Conservation (phyloP, 2,797 vertebrate species). For the Cottoperca gobio region DNA sequence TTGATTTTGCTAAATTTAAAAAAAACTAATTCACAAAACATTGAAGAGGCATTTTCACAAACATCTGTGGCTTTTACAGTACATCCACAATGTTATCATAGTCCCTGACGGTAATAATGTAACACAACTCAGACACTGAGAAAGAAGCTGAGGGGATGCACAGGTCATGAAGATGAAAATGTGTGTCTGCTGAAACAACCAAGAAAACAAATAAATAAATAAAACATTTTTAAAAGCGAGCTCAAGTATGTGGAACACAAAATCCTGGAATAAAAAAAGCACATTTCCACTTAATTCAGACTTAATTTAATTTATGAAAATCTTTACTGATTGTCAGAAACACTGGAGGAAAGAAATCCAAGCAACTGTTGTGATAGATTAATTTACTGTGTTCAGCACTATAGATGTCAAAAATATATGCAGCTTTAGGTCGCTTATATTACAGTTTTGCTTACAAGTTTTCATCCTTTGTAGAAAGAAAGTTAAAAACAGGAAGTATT, state of each 20-base stretch:
- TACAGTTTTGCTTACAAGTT: conserved; percentile 17
- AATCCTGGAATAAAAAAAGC: conserved; percentile 21
- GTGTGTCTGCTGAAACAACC: conserved; percentile 10
- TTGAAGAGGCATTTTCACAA: conserved; percentile 64
- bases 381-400: conserved; percentile 1
- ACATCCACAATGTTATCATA: conserved; percentile 52
- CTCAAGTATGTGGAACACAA: conserved; percentile 44
- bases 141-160: conserved; percentile 31
- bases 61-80: conserved; percentile 57
- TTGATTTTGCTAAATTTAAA: conserved; percentile 46
- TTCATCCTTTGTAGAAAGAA: conserved; percentile 12
- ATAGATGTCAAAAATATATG: conserved; percentile 7
- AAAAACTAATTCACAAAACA: conserved; percentile 64
- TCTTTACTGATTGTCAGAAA: conserved; percentile 9
- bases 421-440: conserved; percentile 5
- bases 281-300: conserved; percentile 15
- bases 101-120: conserved; percentile 77
- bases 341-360: conserved; percentile 9
- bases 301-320: conserved; percentile 24
- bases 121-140: conserved; percentile 50
- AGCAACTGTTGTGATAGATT: conserved; percentile 1
- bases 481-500: conserved; percentile 7
- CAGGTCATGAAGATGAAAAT: conserved; percentile 39
- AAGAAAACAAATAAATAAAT: conserved; percentile 64
- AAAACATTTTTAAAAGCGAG: conserved; percentile 47